A percentile compares a stretch with the other conserved stretches of the same genome.
Conservation (phyloP, 2,113 vertebrate species). For the Oncorhynchus clarkii region DNA sequence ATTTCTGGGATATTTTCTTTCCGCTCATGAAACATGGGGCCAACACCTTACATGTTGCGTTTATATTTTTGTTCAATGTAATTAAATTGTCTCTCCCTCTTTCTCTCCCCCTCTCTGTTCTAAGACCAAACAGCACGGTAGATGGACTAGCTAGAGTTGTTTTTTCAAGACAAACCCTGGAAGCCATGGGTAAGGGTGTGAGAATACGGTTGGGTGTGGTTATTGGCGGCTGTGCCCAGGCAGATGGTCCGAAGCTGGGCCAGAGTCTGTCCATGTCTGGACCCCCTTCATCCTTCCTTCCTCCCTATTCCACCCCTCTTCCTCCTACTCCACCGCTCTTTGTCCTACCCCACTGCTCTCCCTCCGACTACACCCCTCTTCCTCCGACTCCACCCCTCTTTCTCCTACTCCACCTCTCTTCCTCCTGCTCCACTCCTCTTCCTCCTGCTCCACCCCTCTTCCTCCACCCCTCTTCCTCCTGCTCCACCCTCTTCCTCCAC, state of each 20-base stretch:
- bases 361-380: too few species aligned
- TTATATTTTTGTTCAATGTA: too few species aligned
- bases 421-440: too few species aligned
- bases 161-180: neutral
- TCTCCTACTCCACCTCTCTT: too few species aligned
- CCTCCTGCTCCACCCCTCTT: too few species aligned
- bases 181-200: neutral
- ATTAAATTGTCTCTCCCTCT: neutral
- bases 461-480: too few species aligned
- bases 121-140: neutral
- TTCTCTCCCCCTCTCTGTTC: neutral
- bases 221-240: neutral
- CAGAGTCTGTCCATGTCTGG: neutral
- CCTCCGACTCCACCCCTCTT: too few species aligned
- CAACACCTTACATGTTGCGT: too few species aligned
- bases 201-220: neutral
- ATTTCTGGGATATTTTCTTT: too few species aligned
- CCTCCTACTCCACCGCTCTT: too few species aligned
- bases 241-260: slow-evolving; percentile 6
- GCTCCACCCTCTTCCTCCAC: too few species aligned
- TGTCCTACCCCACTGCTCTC: accelerated
- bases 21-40: too few species aligned
- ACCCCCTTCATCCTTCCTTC: neutral
- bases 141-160: neutral
- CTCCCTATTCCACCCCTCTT: neutral